phyloP scores from a whole-genome alignment of 1,140 invertebrate species.

The honey bee (Apis mellifera) region DNA sequence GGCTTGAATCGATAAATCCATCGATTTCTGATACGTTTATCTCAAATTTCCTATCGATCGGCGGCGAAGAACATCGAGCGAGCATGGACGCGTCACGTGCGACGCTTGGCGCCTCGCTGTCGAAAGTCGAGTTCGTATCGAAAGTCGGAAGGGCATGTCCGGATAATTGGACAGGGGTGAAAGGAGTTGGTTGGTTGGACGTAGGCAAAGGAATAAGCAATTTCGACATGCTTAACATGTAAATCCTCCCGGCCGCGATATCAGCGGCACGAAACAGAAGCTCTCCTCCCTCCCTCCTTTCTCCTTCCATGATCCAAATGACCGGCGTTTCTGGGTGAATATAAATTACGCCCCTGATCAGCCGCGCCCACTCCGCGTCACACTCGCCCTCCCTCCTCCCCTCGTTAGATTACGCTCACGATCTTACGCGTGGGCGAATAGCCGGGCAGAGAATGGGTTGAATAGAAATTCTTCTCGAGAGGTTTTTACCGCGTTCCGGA shows the following conservation, averaged over 20 bases:
- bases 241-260: slow-evolving; percentile 49
- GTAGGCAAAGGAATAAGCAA: slow-evolving; percentile 6
- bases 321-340: slow-evolving; percentile 30
- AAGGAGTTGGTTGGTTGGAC: too few relatives aligned
- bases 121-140: too few relatives aligned
- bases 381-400: not conserved
- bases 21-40: not conserved
- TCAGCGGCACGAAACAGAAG: slow-evolving; percentile 41
- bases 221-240: slow-evolving; percentile 52
- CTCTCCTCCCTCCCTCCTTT: not conserved
- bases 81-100: not conserved
- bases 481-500: not conserved
- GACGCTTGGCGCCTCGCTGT: not conserved
- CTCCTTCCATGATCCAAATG: not conserved
- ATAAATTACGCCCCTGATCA: slow-evolving; percentile 43
- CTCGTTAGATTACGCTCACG: not conserved
- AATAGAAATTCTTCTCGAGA: slow-evolving; percentile 36
- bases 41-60: not conserved
- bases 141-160: not conserved
- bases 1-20: not conserved
- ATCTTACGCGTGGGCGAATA: slow-evolving; percentile 33
- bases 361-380: not conserved
- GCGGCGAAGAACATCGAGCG: not conserved
- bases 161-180: not conserved
- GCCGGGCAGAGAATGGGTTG: not conserved